Conservation (phyloP, 2,888 invertebrate genomes). For the Ceratothoa steindachneri region DNA sequence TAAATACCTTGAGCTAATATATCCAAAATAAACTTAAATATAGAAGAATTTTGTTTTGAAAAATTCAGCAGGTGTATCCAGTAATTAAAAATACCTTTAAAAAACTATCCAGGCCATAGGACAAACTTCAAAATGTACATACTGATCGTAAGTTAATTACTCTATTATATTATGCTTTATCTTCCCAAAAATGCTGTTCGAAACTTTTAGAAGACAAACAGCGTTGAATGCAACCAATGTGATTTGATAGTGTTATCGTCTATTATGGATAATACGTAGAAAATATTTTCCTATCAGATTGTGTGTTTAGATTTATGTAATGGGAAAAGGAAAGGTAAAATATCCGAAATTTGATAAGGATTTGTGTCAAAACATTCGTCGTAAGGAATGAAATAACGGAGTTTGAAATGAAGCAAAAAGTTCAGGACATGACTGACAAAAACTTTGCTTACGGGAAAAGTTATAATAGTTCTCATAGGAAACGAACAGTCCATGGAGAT, state of each 20-base stretch:
- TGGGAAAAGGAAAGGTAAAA: neutral
- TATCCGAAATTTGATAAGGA: neutral
- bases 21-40: too few relatives aligned
- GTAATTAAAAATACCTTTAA: too few relatives aligned
- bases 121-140: neutral
- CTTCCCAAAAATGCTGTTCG: neutral
- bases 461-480: neutral
- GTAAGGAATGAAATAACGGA: neutral
- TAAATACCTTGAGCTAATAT: too few relatives aligned
- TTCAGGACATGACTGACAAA: neutral
- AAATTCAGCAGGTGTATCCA: too few relatives aligned
- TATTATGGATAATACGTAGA: neutral
- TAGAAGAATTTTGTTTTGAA: too few relatives aligned
- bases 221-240: neutral
- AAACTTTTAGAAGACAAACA: neutral
- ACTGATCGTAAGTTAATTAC: neutral
- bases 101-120: neutral
- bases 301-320: neutral
- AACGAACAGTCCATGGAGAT: neutral
- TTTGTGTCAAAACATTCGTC: neutral
- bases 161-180: neutral
- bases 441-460: neutral
- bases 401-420: neutral
- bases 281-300: neutral
- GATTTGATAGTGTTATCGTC: neutral